Evolutionary conservation across 2,888 invertebrate species (phyloP).

Genomic region (Idaea aversata): DNA sequence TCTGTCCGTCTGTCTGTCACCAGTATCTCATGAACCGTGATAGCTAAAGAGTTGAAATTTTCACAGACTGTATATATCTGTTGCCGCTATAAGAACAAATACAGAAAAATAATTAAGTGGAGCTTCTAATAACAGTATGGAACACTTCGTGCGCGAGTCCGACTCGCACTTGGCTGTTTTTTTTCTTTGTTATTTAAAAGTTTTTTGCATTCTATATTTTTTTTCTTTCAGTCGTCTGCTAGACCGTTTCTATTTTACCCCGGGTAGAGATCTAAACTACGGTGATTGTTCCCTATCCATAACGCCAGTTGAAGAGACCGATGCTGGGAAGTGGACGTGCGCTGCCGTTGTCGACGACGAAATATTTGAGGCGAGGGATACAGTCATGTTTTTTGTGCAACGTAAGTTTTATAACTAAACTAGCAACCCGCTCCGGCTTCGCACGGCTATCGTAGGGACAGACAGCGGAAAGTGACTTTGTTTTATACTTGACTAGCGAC

Average conservation of each 20-base stretch:
- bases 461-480: too few species aligned
- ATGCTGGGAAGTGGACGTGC: slow-evolving; percentile 73
- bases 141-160: too few species aligned
- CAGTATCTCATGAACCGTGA: too few species aligned
- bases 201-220: not conserved
- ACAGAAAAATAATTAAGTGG: too few species aligned
- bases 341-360: slow-evolving; percentile 58
- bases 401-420: slow-evolving; percentile 28
- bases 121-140: too few species aligned
- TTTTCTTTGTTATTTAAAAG: not conserved
- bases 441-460: too few species aligned
- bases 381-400: slow-evolving; percentile 29
- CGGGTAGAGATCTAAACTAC: slow-evolving; percentile 48
- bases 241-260: slow-evolving; percentile 65
- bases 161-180: too few species aligned
- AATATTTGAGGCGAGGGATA: slow-evolving; percentile 53
- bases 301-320: slow-evolving; percentile 45
- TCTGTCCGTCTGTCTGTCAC: too few species aligned
- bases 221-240: slow-evolving; percentile 51
- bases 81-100: too few species aligned
- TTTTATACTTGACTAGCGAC: too few species aligned
- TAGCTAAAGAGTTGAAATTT: too few species aligned
- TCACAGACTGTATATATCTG: not conserved
- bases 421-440: too few species aligned
- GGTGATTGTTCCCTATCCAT: slow-evolving; percentile 75